These are phyloP conservation scores for Helarctos malayanus DNA, from an alignment of 2,797 vertebrate species.

Conservation along the genomic window DNA sequence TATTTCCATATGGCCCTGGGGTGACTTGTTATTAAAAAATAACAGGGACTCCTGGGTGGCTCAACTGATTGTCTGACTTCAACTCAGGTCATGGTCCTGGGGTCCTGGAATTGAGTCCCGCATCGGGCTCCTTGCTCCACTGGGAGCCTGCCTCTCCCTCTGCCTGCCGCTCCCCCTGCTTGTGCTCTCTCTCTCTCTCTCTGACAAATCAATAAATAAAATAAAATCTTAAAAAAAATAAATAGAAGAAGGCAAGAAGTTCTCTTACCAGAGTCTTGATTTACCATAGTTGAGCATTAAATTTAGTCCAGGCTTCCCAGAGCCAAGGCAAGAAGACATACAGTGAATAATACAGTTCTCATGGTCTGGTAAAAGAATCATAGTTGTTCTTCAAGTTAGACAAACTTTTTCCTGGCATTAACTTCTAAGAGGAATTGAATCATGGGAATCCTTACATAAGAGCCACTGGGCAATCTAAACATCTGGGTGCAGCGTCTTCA, in stretches of 20 bases:
- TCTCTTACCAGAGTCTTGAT: background rate
- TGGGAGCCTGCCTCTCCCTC: background rate
- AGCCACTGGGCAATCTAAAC: constrained; percentile 26
- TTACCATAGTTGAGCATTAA: constrained; percentile 10
- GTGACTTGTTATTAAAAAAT: constrained; percentile 30
- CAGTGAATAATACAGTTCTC: constrained; percentile 35
- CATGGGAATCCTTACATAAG: constrained; percentile 48
- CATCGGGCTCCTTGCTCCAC: background rate
- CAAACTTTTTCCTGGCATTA: constrained; percentile 62
- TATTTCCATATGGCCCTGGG: background rate
- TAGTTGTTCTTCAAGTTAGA: constrained; percentile 19
- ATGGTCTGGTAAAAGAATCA: constrained; percentile 53
- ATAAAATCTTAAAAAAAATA: background rate
- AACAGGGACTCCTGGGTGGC: background rate
- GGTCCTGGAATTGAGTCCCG: background rate
- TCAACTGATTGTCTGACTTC: background rate
- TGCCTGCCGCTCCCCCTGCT: background rate
- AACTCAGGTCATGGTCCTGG: background rate
- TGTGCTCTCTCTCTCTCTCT: background rate
- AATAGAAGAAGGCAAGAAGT: background rate
- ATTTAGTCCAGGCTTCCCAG: constrained; percentile 40
- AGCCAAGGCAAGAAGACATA: constrained; percentile 54
- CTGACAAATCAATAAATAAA: background rate
- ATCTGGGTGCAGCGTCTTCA: background rate
- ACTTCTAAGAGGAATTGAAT: constrained; percentile 69